A percentile compares a stretch with the other conserved stretches of the same genome.
phyloP scores from a whole-genome alignment of 2,113 vertebrate species.

The Passer domesticus region DNA sequence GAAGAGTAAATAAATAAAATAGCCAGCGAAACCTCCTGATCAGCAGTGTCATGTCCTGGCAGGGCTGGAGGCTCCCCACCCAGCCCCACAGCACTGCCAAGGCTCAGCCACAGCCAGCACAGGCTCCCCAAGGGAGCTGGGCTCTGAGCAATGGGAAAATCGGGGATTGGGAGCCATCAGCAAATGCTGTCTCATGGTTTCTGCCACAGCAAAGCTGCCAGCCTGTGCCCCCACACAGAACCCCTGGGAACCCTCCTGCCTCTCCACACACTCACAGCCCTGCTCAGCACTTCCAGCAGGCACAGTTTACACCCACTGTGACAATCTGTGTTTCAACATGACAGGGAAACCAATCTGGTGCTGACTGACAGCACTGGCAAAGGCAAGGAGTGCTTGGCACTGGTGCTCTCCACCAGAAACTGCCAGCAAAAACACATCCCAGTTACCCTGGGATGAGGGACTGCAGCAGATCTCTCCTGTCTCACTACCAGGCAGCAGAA shows the following conservation, averaged over 20 bases:
- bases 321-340: not conserved
- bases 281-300: not conserved
- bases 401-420: not conserved
- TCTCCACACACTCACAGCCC: not conserved
- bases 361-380: not conserved
- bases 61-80: not conserved
- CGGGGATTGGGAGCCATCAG: not conserved
- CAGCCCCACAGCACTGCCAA: not conserved
- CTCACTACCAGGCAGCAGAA: not conserved
- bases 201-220: not conserved
- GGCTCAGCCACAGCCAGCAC: not conserved
- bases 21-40: not conserved
- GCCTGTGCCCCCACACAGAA: not conserved
- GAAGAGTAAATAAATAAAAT: not conserved
- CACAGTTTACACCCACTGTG: not conserved
- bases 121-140: fast-evolving
- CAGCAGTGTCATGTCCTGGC: not conserved
- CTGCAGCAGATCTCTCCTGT: not conserved
- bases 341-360: not conserved
- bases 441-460: not conserved
- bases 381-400: not conserved
- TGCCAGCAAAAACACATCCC: not conserved
- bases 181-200: not conserved
- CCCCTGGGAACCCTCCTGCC: not conserved
- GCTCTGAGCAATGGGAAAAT: not conserved